phyloP scores from a whole-genome alignment of 2,797 vertebrate species.

The Sebastes hopkinsi region DNA sequence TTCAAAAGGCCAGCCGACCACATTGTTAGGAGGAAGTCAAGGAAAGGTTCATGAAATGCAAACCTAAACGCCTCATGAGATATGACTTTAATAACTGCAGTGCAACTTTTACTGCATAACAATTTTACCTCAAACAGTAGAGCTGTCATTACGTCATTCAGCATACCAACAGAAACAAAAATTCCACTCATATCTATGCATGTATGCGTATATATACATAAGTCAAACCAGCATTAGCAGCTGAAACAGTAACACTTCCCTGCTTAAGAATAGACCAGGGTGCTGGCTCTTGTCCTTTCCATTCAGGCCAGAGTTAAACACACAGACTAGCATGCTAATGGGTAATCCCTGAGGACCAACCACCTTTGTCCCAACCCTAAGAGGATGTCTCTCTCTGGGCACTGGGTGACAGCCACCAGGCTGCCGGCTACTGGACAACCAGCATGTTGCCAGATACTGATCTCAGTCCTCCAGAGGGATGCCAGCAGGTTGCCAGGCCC shows the following conservation, averaged over 20 bases:
- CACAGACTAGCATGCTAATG: conserved; percentile 84
- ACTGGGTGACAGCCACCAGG: conserved; percentile 79
- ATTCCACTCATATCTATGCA: conserved; percentile 67
- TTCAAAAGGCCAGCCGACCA: background rate
- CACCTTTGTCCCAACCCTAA: conserved; percentile 78
- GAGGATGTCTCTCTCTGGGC: conserved; percentile 81
- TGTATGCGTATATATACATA: conserved; percentile 71
- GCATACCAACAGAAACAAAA: conserved; percentile 56
- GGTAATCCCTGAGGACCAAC: conserved; percentile 81
- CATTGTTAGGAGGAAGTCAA: background rate
- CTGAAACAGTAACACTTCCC: conserved; percentile 84
- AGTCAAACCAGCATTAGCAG: conserved; percentile 75
- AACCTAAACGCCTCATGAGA: background rate
- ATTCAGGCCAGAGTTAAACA: conserved; percentile 83
- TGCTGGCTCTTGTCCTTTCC: conserved; percentile 78
- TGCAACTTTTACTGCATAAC: background rate
- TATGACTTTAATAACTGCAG: background rate
- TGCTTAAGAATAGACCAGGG: conserved; percentile 73
- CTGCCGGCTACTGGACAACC: conserved; percentile 71
- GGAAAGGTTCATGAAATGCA: background rate
- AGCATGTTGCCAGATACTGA: conserved; percentile 74
- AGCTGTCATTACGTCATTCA: background rate
- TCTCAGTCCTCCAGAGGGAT: conserved; percentile 63
- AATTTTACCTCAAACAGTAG: background rate
- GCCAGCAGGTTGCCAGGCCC: conserved; percentile 72